Conservation (phyloP, 2,113 vertebrate genomes). For the Microtus richardsoni region DNA sequence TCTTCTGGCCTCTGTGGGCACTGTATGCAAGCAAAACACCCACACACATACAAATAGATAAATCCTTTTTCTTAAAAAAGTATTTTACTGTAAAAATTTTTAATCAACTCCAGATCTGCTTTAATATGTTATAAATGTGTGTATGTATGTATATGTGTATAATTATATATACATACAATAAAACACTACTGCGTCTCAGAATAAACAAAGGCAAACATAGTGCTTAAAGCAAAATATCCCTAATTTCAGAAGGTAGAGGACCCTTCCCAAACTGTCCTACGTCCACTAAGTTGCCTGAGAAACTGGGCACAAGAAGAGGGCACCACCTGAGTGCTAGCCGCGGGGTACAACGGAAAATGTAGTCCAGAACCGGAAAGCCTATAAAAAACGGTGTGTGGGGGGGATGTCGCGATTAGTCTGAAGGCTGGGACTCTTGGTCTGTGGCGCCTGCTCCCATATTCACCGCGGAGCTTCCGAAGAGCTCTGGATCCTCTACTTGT, state of each 20-base stretch:
- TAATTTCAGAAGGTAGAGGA: too few species aligned
- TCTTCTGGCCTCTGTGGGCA: background rate
- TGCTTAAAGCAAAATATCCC: background rate
- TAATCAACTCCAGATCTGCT: background rate
- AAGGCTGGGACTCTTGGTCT: background rate
- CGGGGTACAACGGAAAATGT: conserved; percentile 45
- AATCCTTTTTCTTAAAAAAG: background rate
- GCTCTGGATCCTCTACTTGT: conserved; percentile 17
- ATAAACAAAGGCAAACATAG: background rate
- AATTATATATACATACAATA: background rate
- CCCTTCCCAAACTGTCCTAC: background rate
- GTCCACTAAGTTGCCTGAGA: too few species aligned
- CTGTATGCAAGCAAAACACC: background rate
- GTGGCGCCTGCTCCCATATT: background rate
- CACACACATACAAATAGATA: background rate
- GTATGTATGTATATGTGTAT: too few species aligned
- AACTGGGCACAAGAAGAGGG: background rate
- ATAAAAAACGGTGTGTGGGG: background rate
- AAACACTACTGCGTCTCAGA: background rate
- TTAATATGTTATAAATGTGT: too few species aligned
- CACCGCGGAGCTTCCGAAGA: background rate
- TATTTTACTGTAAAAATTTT: background rate
- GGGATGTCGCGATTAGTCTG: background rate
- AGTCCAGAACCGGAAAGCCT: background rate
- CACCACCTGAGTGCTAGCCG: background rate